These are phyloP conservation scores for Neopipo cinnamomea DNA, from an alignment of 2,113 vertebrate genomes.

Conservation along the genomic window DNA sequence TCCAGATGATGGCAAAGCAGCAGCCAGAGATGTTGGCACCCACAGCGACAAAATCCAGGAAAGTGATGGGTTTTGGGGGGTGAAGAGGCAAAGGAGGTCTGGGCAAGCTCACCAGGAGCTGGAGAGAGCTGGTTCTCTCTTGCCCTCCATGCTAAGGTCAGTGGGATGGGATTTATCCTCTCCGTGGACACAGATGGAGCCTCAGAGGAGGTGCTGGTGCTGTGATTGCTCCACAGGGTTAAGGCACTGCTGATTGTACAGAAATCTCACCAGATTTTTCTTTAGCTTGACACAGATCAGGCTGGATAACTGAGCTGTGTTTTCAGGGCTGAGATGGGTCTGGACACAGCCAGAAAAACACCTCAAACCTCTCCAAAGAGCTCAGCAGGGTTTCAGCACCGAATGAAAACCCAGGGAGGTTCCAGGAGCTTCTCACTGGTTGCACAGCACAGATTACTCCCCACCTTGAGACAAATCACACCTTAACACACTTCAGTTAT, in stretches of 20 bases:
- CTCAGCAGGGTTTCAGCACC: background rate
- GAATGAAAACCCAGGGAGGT: background rate
- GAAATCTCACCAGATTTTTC: background rate
- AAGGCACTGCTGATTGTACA: background rate
- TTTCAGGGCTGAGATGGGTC: background rate
- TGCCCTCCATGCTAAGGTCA: background rate
- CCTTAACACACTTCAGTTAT: background rate
- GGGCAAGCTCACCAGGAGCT: background rate
- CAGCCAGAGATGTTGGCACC: background rate
- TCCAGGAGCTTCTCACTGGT: background rate
- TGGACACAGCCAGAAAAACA: background rate
- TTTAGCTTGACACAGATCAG: background rate
- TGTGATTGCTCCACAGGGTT: background rate
- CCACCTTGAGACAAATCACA: background rate
- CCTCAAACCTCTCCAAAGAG: background rate
- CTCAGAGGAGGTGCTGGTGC: background rate
- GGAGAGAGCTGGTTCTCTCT: background rate
- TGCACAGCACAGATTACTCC: background rate
- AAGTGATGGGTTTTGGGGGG: background rate
- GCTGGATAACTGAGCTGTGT: background rate
- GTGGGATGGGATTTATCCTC: background rate
- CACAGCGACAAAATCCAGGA: background rate
- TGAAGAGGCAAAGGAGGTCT: background rate
- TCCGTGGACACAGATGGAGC: background rate
- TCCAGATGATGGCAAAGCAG: constrained; percentile 3